These are phyloP conservation scores for Bilobella aurantiaca DNA, from an alignment of 1,140 invertebrate genomes.

Conservation along the genomic window DNA sequence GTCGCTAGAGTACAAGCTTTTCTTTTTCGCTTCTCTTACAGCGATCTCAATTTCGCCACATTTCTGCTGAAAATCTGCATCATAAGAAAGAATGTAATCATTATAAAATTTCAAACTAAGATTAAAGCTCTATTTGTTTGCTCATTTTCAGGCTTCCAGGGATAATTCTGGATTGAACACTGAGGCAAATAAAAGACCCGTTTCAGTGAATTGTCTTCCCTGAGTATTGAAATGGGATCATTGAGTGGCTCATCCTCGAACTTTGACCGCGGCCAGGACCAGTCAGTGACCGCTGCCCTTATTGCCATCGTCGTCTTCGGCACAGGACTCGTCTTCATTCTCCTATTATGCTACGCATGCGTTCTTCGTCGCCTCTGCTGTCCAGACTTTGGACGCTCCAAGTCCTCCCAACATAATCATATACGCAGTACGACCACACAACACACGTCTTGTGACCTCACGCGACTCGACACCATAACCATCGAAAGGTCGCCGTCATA, in stretches of 20 bases:
- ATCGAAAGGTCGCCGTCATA: constrained; percentile 23
- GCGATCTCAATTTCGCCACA: no score
- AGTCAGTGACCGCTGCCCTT: constrained; percentile 35
- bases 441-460: constrained; percentile 34
- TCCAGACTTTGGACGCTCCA: constrained; percentile 32
- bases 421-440: constrained; percentile 28
- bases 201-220: no score
- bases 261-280: constrained; percentile 37
- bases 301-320: constrained; percentile 36
- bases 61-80: no score
- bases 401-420: constrained; percentile 18
- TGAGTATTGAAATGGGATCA: no score
- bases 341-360: constrained; percentile 34
- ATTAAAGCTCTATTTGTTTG: no score
- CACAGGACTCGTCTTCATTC: constrained; percentile 27
- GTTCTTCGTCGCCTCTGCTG: constrained; percentile 36
- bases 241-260: neutral
- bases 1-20: no score
- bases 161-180: no score
- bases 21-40: no score
- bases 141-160: no score
- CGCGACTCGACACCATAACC: constrained; percentile 28
- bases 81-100: no score
- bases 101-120: no score
- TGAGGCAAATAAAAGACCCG: no score